Evolutionary conservation across 2,113 vertebrate species (phyloP), one percentile per base, ranked within the genome.

Genomic region (Trogon surrucura): DNA sequence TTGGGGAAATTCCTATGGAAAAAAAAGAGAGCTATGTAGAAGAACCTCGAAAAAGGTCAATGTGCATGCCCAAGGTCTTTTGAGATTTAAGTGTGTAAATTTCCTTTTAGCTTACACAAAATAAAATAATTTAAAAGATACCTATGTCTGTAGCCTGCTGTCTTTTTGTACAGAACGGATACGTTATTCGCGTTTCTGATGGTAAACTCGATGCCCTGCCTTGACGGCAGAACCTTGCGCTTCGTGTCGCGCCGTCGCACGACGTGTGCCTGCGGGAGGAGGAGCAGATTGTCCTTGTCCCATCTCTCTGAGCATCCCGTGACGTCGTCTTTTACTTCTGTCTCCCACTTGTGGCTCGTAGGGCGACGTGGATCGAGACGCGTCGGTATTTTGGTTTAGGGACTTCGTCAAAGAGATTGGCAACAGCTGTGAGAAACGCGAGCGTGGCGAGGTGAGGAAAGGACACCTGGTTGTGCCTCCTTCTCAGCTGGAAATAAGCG

Each of bases 111-210:
- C 99, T 98, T 99, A 99, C 98, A 99, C 98, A 98, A 98, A 99
- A 99, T 99, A 99, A 99, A 99, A 99, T 99, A 98, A 99, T 99
- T 99, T 99, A 99, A 99, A 99, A 99, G 98, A 98, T 98, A 92
- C 11, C 0, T n/a, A 29, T 65, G 83, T 27, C 85, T 89, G 58
- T 78, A 95, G 88, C 83, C 91, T 96, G 77, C 38, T 92, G 4
- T 97, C 50, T 94, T 86, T 93, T 96, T 90, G 72, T 92, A 56
- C 29, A 61, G 73, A 74, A 36, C 17, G 26, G 16, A 2, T 60
- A 16, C 1, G 1, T 77, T 32, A 9, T 16, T 73, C n/a, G 14
- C 5, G 4, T 71, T 78, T 53, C 45, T 51, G 32, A 66, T 22
- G 57, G 41, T 48, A 70, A 89, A 80, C 66, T 20, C 6, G 4